A percentile compares a stretch with the other conserved stretches of the same genome.
Evolutionary conservation across 2,797 vertebrate genomes (phyloP).

Genomic region (Sebastes goodei): DNA sequence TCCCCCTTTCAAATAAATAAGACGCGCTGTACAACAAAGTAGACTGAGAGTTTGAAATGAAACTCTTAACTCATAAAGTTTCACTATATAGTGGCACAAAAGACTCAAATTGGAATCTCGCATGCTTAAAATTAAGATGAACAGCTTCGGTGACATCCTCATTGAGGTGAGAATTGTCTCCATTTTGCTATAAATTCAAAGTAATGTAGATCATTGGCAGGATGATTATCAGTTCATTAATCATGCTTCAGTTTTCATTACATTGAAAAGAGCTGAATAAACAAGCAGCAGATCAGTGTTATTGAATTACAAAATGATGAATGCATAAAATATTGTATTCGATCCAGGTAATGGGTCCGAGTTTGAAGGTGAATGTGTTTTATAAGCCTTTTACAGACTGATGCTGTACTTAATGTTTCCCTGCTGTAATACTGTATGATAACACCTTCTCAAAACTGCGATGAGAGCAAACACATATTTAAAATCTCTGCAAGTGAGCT

Average conservation of each 20-base stretch:
- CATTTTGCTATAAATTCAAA: background rate
- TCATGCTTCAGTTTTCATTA: background rate
- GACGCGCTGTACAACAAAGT: background rate
- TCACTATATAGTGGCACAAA: background rate
- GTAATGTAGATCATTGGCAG: background rate
- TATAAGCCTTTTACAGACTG: background rate
- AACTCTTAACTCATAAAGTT: constrained; percentile 32
- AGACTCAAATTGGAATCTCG: background rate
- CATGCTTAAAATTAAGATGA: constrained; percentile 3
- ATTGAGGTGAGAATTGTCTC: background rate
- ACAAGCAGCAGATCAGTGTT: constrained; percentile 2
- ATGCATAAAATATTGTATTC: constrained; percentile 9
- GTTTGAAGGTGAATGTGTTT: constrained; percentile 1
- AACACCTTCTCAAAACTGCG: background rate
- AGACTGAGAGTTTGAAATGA: constrained; percentile 20
- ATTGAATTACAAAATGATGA: constrained; percentile 14
- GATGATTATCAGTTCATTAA: background rate
- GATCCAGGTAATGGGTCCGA: constrained; percentile 1
- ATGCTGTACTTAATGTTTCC: background rate
- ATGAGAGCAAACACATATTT: background rate
- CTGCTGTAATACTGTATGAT: background rate
- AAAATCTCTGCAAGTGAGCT: background rate
- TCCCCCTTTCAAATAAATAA: background rate
- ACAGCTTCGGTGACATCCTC: background rate
- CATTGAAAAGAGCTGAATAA: background rate